A percentile compares a stretch with the other conserved stretches of the same genome.
Conservation (phyloP, 1,140 invertebrate species). For the Chironomus striatipennis region DNA sequence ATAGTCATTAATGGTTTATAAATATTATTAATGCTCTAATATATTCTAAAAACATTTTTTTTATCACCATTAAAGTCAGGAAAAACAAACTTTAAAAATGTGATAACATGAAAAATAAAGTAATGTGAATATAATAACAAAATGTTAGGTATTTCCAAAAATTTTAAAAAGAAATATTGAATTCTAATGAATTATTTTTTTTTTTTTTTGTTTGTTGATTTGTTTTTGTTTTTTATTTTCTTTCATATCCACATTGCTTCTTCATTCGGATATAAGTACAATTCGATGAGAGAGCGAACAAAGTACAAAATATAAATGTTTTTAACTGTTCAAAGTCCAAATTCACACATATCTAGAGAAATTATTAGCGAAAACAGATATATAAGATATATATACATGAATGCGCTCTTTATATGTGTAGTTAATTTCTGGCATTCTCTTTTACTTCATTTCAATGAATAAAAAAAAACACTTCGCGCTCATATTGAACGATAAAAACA, state of each 20-base stretch:
- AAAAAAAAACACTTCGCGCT: background rate
- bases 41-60: too few relatives aligned
- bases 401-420: constrained; percentile 1
- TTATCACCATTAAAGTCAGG: too few relatives aligned
- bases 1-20: too few relatives aligned
- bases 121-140: too few relatives aligned
- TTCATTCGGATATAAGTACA: background rate
- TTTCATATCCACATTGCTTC: background rate
- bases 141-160: too few relatives aligned
- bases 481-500: background rate
- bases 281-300: constrained; percentile 6
- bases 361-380: constrained; percentile 14
- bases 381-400: background rate
- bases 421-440: constrained; percentile 7
- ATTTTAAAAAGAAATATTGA: too few relatives aligned
- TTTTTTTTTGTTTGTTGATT: too few relatives aligned
- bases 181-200: too few relatives aligned
- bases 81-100: too few relatives aligned
- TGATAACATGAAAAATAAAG: too few relatives aligned
- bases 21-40: too few relatives aligned
- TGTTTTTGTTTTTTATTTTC: too few relatives aligned
- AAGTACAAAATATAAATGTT: constrained; percentile 1
- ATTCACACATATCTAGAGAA: constrained; percentile 8
- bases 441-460: constrained; percentile 1
- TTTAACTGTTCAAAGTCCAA: background rate